A percentile compares a stretch with the other conserved stretches of the same genome.
Evolutionary conservation across 2,888 invertebrate species (phyloP).

Genomic region (Odiellus spinosus): DNA sequence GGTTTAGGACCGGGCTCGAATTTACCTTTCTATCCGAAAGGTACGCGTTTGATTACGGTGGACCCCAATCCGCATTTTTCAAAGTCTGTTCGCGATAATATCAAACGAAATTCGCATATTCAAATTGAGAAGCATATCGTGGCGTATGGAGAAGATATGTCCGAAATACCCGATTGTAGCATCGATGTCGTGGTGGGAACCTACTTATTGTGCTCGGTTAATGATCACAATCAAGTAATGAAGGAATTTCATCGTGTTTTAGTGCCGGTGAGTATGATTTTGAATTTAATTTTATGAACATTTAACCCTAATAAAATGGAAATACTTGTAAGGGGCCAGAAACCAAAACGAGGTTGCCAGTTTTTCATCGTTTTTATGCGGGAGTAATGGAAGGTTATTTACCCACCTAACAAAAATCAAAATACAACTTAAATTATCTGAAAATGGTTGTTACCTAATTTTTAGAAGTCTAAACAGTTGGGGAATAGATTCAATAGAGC

Average conservation of each 20-base stretch:
- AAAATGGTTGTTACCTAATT: too few relatives aligned
- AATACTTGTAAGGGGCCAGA: too few relatives aligned
- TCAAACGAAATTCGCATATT: conserved; percentile 8
- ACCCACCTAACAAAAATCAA: too few relatives aligned
- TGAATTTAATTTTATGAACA: too few relatives aligned
- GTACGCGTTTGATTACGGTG: conserved; percentile 18
- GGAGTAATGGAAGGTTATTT: too few relatives aligned
- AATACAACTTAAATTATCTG: too few relatives aligned
- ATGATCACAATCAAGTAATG: conserved; percentile 20
- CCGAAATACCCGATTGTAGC: conserved; percentile 19
- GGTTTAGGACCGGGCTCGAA: conserved; percentile 19
- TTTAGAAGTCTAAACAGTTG: too few relatives aligned
- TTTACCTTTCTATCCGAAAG: conserved; percentile 20
- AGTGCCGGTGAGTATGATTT: background rate
- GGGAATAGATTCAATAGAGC: too few relatives aligned
- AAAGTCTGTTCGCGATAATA: conserved; percentile 4
- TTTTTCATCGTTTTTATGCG: too few relatives aligned
- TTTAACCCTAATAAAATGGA: too few relatives aligned
- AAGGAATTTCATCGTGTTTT: conserved; percentile 24
- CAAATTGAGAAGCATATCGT: conserved; percentile 16
- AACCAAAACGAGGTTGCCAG: too few relatives aligned
- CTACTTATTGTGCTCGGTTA: conserved; percentile 24
- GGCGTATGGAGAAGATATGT: conserved; percentile 20
- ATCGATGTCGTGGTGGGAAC: conserved; percentile 26
- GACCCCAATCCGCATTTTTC: conserved; percentile 21